Base-by-base conservation (phyloP, 2,888 invertebrate species). In the Agriopis marginaria region DNA sequence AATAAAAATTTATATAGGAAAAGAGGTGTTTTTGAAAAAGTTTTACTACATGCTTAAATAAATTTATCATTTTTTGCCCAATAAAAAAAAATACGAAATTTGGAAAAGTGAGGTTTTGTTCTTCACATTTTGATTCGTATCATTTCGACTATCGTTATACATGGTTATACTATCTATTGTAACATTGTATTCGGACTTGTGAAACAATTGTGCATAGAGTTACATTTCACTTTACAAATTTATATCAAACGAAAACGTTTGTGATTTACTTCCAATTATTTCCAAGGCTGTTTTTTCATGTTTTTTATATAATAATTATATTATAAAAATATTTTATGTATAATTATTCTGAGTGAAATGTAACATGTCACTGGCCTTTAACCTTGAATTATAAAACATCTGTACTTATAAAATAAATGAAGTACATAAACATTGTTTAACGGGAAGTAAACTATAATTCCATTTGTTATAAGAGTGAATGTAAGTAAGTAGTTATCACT, bases 351-450 rank as follows among this genome's bases (percentile, higher is more conserved):
- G 76, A 77, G 81, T 78, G 82, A 74, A 81, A 82, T 80, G 78
- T 75, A 79, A 75, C 77, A 69, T 71, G 32, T 73, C 68, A 76
- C 53, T 11, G 54, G n/a, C 49, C 39, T 69, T 69, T 79, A 80
- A 74, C 75, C 78, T 82, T 80, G 77, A 77, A 71, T 82, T 84
- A 82, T 82, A 81, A 77, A 78, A 83, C 82, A 79, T 82, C 81
- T 84, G 88, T 88, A 89, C 88, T 88, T 88, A 88, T 83, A 83
- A 51, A 79, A 79, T 90, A 89, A 89, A 89, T 86, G 80, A 91
- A 92, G 91, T 92, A 91, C 91, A 92, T 91, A 89, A 85, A 89
- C 85, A 79, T 76, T 89, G 89, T 85, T 84, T 89, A 89, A 88
- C 83, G 84, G 85, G 86, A 89, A 86, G 81, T 90, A 86, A 88